Conservation (phyloP, 2,888 invertebrate genomes). For the Halocaridina rubra region DNA sequence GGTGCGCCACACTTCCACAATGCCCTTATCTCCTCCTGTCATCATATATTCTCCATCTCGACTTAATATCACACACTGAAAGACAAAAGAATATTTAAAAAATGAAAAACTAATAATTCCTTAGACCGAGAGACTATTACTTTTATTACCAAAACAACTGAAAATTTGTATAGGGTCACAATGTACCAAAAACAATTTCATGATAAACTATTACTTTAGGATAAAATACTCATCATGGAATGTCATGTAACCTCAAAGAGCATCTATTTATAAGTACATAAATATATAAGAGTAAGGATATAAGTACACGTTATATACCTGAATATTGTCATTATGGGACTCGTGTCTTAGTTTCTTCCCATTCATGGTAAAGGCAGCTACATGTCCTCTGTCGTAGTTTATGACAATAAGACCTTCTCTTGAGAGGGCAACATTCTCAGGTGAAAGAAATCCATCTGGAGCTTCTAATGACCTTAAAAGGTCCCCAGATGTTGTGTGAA, state of each 20-base stretch:
- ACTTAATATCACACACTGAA: constrained; percentile 89
- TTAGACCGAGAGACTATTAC: no score
- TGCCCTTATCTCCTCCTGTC: constrained; percentile 96
- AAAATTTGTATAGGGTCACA: no score
- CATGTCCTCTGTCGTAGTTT: constrained; percentile 90
- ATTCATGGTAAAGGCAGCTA: constrained; percentile 94
- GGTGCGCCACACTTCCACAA: constrained; percentile 96
- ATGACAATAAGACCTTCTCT: constrained; percentile 96
- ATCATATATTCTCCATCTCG: constrained; percentile 99
- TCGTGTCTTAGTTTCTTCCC: constrained; percentile 89
- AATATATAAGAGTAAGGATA: no score
- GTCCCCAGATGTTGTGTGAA: constrained; percentile 98
- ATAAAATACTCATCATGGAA: no score
- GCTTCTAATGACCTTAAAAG: constrained; percentile 89
- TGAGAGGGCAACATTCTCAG: constrained; percentile 91
- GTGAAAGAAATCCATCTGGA: constrained; percentile 77
- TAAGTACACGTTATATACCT: no score
- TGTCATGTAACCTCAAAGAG: no score
- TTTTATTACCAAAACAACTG: no score
- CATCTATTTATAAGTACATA: no score
- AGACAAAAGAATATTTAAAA: no score
- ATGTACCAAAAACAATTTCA: no score
- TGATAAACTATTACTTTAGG: no score
- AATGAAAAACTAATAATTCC: no score
- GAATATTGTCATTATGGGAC: constrained; percentile 93